These are phyloP conservation scores for Gambusia holbrooki DNA, from an alignment of 2,113 vertebrate genomes.

Conservation along the genomic window DNA sequence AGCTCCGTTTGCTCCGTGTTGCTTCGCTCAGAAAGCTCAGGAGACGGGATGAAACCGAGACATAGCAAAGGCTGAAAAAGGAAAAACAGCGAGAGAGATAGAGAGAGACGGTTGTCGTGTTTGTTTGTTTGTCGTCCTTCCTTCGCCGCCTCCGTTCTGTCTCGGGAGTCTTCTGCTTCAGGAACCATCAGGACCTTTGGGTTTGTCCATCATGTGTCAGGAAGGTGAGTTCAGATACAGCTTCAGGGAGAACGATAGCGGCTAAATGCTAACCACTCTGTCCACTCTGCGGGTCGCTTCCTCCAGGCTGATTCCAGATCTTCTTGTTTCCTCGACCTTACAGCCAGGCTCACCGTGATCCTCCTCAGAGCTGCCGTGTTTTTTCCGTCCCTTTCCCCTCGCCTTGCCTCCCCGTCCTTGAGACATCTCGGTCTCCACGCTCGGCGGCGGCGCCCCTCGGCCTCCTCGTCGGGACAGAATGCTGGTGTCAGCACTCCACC, in stretches of 20 bases:
- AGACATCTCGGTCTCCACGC: slow-evolving; percentile 78
- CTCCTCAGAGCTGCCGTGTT: slow-evolving; percentile 7
- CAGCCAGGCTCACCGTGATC: neutral
- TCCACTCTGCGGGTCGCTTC: slow-evolving; percentile 44
- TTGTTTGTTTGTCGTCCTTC: slow-evolving; percentile 71
- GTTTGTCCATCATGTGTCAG: slow-evolving; percentile 55
- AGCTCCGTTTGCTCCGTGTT: slow-evolving; percentile 37
- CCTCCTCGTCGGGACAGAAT: slow-evolving; percentile 77
- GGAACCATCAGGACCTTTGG: slow-evolving; percentile 25
- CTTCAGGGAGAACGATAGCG: slow-evolving; percentile 66
- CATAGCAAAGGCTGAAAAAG: neutral
- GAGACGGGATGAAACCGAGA: slow-evolving; percentile 28
- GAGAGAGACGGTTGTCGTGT: slow-evolving; percentile 59
- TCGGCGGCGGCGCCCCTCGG: slow-evolving; percentile 43
- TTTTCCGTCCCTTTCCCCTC: neutral
- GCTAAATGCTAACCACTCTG: slow-evolving; percentile 57
- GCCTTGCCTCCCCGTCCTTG: slow-evolving; percentile 75
- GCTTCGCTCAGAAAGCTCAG: slow-evolving; percentile 46
- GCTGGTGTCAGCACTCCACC: slow-evolving; percentile 74
- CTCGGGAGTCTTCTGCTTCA: slow-evolving; percentile 14
- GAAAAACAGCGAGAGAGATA: slow-evolving; percentile 50
- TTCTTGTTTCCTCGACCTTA: too few relatives aligned
- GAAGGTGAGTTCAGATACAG: slow-evolving; percentile 65
- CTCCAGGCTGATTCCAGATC: slow-evolving; percentile 15
- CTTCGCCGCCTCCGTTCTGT: slow-evolving; percentile 16